Percentiles rank a stretch among this genome's conserved stretches.
Conservation (phyloP, 2,113 vertebrate genomes). For the Opisthocomus hoazin region DNA sequence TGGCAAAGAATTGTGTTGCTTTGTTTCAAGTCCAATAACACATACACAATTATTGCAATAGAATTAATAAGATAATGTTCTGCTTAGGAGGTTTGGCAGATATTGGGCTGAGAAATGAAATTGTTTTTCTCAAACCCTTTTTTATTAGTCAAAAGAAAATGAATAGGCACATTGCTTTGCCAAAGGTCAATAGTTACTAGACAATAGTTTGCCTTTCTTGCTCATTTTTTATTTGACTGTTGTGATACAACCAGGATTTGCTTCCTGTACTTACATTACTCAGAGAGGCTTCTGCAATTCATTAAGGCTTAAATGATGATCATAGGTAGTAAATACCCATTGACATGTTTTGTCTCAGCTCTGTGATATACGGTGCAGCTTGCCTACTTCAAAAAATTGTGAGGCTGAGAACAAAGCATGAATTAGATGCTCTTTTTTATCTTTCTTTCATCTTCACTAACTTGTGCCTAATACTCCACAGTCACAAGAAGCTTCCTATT, state of each 20-base stretch:
- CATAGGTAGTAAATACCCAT: neutral
- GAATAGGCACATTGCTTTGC: neutral
- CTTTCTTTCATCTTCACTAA: neutral
- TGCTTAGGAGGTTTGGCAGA: neutral
- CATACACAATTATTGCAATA: neutral
- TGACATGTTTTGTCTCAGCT: neutral
- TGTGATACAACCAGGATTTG: constrained; percentile 5
- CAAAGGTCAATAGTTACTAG: neutral
- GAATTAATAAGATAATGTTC: neutral
- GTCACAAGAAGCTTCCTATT: neutral
- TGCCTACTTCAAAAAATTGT: neutral
- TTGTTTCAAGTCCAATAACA: neutral
- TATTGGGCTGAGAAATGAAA: neutral
- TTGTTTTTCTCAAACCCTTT: neutral
- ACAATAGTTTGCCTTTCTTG: neutral
- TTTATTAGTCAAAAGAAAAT: neutral
- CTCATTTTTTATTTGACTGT: constrained; percentile 15
- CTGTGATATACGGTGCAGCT: neutral
- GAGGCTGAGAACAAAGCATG: neutral
- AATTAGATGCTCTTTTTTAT: neutral
- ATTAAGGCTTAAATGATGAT: neutral
- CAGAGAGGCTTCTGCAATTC: neutral
- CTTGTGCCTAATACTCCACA: neutral
- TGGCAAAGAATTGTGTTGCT: neutral
- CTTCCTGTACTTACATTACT: neutral